These are phyloP conservation scores for Phortica magna DNA, from an alignment of 2,888 invertebrate genomes.

Conservation along the genomic window DNA sequence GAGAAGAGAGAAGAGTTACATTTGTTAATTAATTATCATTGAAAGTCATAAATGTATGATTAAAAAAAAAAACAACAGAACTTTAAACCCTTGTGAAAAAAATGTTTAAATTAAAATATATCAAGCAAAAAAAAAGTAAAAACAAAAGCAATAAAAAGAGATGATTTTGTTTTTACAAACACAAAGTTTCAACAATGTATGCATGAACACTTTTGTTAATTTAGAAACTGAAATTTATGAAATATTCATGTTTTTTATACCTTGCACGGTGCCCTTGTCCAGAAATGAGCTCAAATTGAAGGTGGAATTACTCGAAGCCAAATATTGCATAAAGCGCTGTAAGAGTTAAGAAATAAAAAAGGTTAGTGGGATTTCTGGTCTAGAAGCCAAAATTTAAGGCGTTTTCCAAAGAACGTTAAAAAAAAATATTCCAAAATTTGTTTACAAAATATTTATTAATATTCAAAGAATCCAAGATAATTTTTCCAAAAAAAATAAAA, in stretches of 20 bases:
- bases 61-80: constrained; percentile 29
- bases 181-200: not conserved
- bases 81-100: constrained; percentile 35
- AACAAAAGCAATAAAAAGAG: not conserved
- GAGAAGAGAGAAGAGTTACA: constrained; percentile 39
- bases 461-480: too few relatives aligned
- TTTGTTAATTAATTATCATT: constrained; percentile 27
- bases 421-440: too few relatives aligned
- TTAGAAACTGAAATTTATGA: not conserved
- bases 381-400: too few relatives aligned
- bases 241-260: constrained; percentile 80
- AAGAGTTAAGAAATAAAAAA: constrained; percentile 66
- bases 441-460: too few relatives aligned
- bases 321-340: constrained; percentile 99
- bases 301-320: constrained; percentile 99
- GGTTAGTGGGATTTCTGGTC: too few relatives aligned
- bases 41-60: not conserved
- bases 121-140: constrained; percentile 16
- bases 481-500: too few relatives aligned
- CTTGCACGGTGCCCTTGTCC: constrained; percentile 98
- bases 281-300: constrained; percentile 98
- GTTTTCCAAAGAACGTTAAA: too few relatives aligned
- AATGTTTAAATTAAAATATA: constrained; percentile 28
- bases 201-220: too few relatives aligned
- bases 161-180: not conserved